These are phyloP conservation scores for Parnassius mnemosyne DNA, from an alignment of 2,888 invertebrate genomes.

Conservation along the genomic window DNA sequence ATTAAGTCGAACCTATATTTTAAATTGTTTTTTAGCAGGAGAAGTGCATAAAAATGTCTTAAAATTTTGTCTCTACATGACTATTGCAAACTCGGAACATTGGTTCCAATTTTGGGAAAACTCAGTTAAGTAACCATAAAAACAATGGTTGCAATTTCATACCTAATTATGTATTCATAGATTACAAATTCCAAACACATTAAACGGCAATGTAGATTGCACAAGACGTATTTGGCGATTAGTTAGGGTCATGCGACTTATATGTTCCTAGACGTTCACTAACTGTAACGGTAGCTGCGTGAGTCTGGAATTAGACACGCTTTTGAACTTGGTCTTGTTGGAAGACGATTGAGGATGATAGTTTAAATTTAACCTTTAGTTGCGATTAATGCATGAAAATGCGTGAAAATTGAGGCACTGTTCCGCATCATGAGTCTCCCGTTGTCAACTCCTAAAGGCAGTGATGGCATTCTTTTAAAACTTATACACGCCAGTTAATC, in stretches of 20 bases:
- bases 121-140: slow-evolving; percentile 11
- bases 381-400: too few relatives aligned
- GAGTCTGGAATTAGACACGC: slow-evolving; percentile 15
- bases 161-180: background rate
- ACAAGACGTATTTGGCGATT: slow-evolving; percentile 19
- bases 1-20: too few relatives aligned
- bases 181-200: slow-evolving; percentile 1
- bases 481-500: too few relatives aligned
- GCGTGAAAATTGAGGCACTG: too few relatives aligned
- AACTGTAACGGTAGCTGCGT: slow-evolving; percentile 18
- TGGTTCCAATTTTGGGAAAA: slow-evolving; percentile 14
- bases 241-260: slow-evolving; percentile 14
- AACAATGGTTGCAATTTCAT: background rate
- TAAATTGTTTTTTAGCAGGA: too few relatives aligned
- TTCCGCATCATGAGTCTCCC: too few relatives aligned
- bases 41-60: too few relatives aligned
- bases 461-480: too few relatives aligned
- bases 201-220: slow-evolving; percentile 1
- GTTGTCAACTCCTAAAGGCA: too few relatives aligned
- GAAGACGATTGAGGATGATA: background rate
- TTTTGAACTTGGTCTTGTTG: slow-evolving; percentile 9
- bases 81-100: too few relatives aligned
- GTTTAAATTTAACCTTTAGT: too few relatives aligned
- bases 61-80: too few relatives aligned
- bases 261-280: slow-evolving; percentile 5